Conservation (phyloP, 35 echinoderm and acorn worm species). For the Hemicentrotus pulcherrimus region DNA sequence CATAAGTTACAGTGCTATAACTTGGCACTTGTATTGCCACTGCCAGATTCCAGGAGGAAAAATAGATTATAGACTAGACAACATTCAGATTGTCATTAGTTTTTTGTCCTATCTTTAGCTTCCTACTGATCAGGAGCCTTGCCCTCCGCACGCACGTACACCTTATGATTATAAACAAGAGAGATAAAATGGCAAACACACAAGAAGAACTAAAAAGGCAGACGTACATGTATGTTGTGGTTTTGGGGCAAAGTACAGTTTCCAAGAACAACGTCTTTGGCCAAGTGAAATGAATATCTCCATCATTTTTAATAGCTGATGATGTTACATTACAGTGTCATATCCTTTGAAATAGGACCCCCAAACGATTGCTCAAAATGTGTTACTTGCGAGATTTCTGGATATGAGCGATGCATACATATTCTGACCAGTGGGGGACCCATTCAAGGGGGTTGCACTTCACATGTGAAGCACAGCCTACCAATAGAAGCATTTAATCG, state of each 20-base stretch:
- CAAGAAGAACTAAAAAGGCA: background rate
- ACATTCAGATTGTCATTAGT: background rate
- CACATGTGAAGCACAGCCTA: background rate
- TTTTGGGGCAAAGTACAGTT: background rate
- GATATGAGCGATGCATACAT: background rate
- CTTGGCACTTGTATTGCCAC: no score
- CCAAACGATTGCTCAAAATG: background rate
- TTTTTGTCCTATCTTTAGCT: background rate
- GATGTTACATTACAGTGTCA: background rate
- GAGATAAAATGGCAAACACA: background rate
- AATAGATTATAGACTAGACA: no score
- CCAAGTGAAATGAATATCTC: background rate
- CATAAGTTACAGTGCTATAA: background rate
- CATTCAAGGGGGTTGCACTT: background rate
- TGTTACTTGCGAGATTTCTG: background rate
- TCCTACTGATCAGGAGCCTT: background rate
- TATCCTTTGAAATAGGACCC: background rate
- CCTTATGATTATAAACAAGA: background rate
- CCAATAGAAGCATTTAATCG: background rate
- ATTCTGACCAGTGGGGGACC: background rate
- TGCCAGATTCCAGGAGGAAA: background rate
- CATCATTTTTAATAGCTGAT: background rate
- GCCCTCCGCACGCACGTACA: background rate
- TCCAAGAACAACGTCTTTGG: background rate
- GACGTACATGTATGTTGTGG: background rate